A percentile compares a stretch with the other conserved stretches of the same genome.
Conservation (phyloP, 2,113 vertebrate species). For the Loxodonta africana region DNA sequence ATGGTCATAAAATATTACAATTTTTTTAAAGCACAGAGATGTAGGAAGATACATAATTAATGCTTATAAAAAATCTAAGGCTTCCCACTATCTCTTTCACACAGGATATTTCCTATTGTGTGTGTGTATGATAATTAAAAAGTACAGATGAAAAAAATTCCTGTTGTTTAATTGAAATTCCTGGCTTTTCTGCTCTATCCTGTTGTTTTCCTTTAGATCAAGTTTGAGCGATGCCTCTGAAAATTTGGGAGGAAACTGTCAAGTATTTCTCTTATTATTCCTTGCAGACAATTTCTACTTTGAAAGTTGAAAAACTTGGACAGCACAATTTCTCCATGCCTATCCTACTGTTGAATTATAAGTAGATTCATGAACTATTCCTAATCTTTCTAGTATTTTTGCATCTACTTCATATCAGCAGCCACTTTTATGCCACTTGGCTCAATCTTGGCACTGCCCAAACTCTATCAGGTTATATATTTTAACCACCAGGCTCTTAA, state of each 20-base stretch:
- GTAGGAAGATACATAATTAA: neutral
- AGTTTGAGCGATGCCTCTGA: neutral
- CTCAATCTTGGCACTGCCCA: neutral
- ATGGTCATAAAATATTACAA: neutral
- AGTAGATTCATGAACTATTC: neutral
- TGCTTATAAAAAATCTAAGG: neutral
- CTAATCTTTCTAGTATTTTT: neutral
- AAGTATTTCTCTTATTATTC: neutral
- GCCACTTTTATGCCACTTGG: neutral
- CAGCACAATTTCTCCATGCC: neutral
- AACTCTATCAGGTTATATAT: neutral
- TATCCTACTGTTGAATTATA: neutral
- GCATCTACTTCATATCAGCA: neutral
- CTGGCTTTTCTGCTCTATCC: neutral
- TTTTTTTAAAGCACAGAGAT: neutral
- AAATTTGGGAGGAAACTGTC: neutral
- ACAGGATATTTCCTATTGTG: neutral
- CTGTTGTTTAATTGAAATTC: neutral
- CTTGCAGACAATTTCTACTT: neutral
- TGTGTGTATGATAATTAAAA: neutral
- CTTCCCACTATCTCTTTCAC: neutral
- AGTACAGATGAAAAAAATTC: neutral
- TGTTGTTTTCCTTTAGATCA: neutral
- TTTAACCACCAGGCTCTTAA: constrained; percentile 74
- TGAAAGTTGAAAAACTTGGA: neutral